phyloP scores from a whole-genome alignment of 2,888 invertebrate species.

The Cinara cedri region DNA sequence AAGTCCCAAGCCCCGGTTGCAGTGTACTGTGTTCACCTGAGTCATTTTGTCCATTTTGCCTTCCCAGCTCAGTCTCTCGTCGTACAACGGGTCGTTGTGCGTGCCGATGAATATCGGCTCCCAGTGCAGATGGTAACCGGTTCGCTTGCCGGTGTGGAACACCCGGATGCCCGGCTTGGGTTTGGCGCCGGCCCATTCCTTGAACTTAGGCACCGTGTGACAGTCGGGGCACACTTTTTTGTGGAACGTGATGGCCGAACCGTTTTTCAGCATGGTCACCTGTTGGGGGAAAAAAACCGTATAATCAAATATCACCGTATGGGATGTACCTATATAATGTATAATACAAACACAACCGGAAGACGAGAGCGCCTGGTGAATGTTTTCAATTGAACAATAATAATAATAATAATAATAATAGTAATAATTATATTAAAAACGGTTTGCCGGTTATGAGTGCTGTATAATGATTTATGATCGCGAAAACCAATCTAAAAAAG shows the following conservation, averaged over 20 bases:
- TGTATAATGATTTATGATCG: too few species aligned
- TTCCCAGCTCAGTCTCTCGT: conserved; percentile 91
- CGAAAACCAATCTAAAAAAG: too few species aligned
- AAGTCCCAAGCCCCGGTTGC: too few species aligned
- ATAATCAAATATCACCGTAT: too few species aligned
- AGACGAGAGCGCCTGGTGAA: too few species aligned
- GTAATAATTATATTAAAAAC: too few species aligned
- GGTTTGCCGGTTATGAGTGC: too few species aligned
- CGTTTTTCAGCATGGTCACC: conserved; percentile 75
- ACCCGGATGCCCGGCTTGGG: conserved; percentile 71
- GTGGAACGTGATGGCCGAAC: conserved; percentile 88
- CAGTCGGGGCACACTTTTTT: conserved; percentile 87
- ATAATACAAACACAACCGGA: too few species aligned
- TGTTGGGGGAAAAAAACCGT: conserved; percentile 59
- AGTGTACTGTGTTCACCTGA: too few species aligned
- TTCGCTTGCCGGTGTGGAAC: conserved; percentile 83
- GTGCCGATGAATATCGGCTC: conserved; percentile 94
- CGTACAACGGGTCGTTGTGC: conserved; percentile 84
- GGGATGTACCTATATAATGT: too few species aligned
- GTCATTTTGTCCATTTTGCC: conserved; percentile 96
- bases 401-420: too few species aligned
- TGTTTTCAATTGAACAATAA: too few species aligned
- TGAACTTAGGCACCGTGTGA: conserved; percentile 84
- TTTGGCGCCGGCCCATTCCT: conserved; percentile 77
- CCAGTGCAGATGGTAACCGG: conserved; percentile 82